These are phyloP conservation scores for Balaeniceps rex DNA, from an alignment of 2,113 vertebrate genomes.

Conservation along the genomic window DNA sequence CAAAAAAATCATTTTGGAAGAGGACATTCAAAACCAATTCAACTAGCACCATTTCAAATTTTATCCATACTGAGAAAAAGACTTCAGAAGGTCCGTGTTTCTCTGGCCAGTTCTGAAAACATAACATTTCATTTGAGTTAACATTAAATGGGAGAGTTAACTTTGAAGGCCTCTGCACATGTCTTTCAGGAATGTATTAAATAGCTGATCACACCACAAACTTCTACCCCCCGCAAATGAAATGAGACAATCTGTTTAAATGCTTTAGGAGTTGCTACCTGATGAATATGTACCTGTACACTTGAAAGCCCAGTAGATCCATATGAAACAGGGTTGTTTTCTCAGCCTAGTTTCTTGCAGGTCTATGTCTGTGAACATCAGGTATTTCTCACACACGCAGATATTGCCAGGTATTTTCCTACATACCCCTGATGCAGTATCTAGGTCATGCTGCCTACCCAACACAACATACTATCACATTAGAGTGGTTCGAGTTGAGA, in stretches of 20 bases:
- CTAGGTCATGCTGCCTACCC: not conserved
- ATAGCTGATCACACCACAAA: not conserved
- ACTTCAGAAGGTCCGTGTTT: not conserved
- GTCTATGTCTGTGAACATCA: not conserved
- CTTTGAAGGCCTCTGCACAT: not conserved
- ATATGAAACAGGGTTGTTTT: not conserved
- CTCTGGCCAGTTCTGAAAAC: not conserved
- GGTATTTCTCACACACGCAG: not conserved
- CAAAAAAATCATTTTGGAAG: not conserved
- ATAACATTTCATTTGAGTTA: not conserved
- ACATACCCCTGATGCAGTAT: not conserved
- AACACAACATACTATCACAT: not conserved
- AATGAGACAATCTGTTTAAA: not conserved
- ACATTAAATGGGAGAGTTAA: not conserved
- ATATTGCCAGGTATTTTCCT: not conserved
- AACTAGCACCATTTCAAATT: not conserved
- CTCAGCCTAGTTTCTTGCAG: not conserved
- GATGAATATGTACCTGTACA: not conserved
- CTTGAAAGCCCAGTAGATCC: not conserved
- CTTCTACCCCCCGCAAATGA: not conserved
- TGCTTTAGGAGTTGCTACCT: not conserved
- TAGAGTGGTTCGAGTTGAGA: not conserved
- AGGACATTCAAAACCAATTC: not conserved
- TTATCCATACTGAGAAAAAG: not conserved
- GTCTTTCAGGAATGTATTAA: not conserved